Base-by-base conservation (phyloP, 2,797 vertebrate species). In the Allobates femoralis region DNA sequence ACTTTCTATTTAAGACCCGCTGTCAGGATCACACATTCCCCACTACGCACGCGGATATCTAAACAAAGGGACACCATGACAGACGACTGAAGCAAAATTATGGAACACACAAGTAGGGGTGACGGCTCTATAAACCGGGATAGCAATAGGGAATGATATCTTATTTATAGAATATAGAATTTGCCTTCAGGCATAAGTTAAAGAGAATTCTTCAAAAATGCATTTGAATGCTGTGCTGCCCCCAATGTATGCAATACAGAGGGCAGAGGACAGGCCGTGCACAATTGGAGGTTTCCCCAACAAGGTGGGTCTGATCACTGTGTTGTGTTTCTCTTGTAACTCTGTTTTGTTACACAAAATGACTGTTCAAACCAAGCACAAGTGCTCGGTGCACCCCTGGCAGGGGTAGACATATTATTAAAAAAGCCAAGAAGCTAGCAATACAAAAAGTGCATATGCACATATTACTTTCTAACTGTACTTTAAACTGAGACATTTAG, bases 1-100 rank as follows among this genome's bases (percentile, higher is more conserved):
- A 56, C 53, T 60, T 83, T 73, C 67, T 73, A 73, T 74, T 74
- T 83, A 82, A 82, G 53, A 56, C 30, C 37, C 7, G 41, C 64
- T 55, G 30, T 37, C 66, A 37, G 46, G 64, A 32, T 16, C 3
- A 34, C 34, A 71, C 32, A 71, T n/a, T 23, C 67, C 19, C 71
- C 26, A 15, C 26, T 74, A 46, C n/a, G 46, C 16, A 18, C n/a
- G 6, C 12, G 1, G 21, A 2, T 16, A n/a, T 50, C 23, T 26
- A 50, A 74, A 74, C 37, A 50, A 26, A n/a, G 37, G 71, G 37
- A 8, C 26, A 73, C 21, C 67, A 41, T n/a, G 21, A 46, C 4
- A 21, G 37, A 46, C 34, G 5, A n/a, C 14, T 41, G 46, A 41
- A 37, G 19, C 21, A 16, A 21, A n/a, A 69, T 69, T 21, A 41